These are phyloP conservation scores for Tetragnatha versicolor DNA, from an alignment of 1,140 invertebrate species.

Conservation along the genomic window DNA sequence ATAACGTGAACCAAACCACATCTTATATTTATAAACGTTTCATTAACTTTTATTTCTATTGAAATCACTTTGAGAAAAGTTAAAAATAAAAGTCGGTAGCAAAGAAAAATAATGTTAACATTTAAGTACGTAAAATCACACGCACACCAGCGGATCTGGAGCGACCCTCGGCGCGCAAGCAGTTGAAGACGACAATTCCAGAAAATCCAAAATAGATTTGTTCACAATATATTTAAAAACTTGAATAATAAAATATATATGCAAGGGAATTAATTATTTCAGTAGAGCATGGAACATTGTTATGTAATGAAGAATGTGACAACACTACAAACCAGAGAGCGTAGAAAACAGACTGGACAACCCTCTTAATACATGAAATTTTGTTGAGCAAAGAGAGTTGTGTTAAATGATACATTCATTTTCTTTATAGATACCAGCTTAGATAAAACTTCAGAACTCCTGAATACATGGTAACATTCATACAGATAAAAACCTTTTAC, in stretches of 20 bases:
- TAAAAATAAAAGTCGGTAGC: conserved; percentile 53
- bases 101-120: conserved; percentile 40
- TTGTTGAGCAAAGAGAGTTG: conserved; percentile 51
- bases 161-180: background rate
- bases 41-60: conserved; percentile 53
- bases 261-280: conserved; percentile 51
- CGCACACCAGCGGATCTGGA: conserved; percentile 12
- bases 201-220: conserved; percentile 56
- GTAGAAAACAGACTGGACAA: conserved; percentile 27
- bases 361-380: conserved; percentile 38
- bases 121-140: conserved; percentile 56
- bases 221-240: conserved; percentile 56
- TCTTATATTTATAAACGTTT: conserved; percentile 55
- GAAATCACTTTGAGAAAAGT: conserved; percentile 55
- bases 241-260: conserved; percentile 57
- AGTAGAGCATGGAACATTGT: conserved; percentile 54
- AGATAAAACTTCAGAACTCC: conserved; percentile 40
- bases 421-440: background rate
- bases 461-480: conserved; percentile 53
- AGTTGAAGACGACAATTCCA: conserved; percentile 21
- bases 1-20: conserved; percentile 54
- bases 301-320: conserved; percentile 44
- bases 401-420: conserved; percentile 7
- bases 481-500: conserved; percentile 54
- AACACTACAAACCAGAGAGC: conserved; percentile 39